Evolutionary conservation across 2,797 vertebrate species (phyloP).

Genomic region (Thamnophis elegans): DNA sequence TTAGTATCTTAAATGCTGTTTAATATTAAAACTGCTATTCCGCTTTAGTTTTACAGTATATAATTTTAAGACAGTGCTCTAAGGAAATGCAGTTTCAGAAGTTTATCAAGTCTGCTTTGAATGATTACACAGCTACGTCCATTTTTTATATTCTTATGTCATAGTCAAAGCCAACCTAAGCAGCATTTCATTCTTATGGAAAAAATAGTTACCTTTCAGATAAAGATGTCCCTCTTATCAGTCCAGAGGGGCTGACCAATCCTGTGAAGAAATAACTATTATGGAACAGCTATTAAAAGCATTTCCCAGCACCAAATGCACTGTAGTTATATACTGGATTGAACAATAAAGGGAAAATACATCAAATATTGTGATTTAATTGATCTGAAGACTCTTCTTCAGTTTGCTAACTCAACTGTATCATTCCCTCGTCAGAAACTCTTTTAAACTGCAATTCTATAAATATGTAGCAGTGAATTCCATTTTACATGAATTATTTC

Average conservation of each 20-base stretch:
- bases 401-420: background rate
- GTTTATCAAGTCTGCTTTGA: slow-evolving; percentile 2
- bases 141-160: slow-evolving; percentile 48
- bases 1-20: background rate
- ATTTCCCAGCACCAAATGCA: slow-evolving; percentile 33
- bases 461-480: background rate
- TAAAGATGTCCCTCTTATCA: slow-evolving; percentile 15
- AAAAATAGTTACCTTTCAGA: slow-evolving; percentile 37
- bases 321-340: background rate
- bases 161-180: slow-evolving; percentile 57
- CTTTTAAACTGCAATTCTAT: background rate
- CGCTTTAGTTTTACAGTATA: background rate
- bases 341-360: background rate
- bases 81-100: slow-evolving; percentile 21
- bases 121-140: slow-evolving; percentile 32
- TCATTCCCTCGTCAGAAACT: background rate
- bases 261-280: background rate
- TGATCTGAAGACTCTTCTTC: background rate
- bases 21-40: background rate
- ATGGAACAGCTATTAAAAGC: background rate
- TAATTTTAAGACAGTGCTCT: slow-evolving; percentile 33
- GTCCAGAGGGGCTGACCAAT: slow-evolving; percentile 27
- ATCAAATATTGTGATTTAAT: background rate
- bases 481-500: background rate
- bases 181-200: slow-evolving; percentile 42